These are phyloP conservation scores for Lamproptera curius DNA, from an alignment of 2,888 invertebrate genomes.

Conservation along the genomic window DNA sequence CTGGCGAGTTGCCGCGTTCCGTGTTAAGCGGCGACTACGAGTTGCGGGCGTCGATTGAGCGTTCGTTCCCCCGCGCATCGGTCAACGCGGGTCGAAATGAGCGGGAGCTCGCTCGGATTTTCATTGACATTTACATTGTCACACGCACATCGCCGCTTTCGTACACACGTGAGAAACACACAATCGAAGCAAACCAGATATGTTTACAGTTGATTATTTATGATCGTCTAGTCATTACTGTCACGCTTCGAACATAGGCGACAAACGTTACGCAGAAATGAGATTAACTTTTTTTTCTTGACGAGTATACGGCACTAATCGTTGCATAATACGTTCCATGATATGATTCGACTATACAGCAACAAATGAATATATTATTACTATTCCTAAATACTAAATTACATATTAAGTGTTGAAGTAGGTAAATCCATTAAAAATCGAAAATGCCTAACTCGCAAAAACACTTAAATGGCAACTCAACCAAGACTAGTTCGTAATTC, in stretches of 20 bases:
- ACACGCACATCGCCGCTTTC: conserved; percentile 6
- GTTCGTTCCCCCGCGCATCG: conserved; percentile 60
- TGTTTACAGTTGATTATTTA: not conserved
- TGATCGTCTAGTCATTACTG: conserved; percentile 1
- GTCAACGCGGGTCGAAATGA: conserved; percentile 42
- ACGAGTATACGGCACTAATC: conserved; percentile 14
- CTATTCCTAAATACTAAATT: no score
- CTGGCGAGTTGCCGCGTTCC: conserved; percentile 48
- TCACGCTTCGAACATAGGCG: conserved; percentile 24
- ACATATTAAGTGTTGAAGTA: no score
- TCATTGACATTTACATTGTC: not conserved
- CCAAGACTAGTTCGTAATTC: not conserved
- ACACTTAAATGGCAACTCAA: not conserved
- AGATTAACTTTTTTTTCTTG: conserved; percentile 20
- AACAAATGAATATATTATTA: no score
- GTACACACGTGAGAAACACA: not conserved
- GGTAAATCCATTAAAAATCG: no score
- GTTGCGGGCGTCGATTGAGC: conserved; percentile 29
- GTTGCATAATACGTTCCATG: not conserved
- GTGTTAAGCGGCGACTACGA: conserved; percentile 60
- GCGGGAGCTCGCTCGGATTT: conserved; percentile 1
- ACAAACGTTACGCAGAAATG: conserved; percentile 28
- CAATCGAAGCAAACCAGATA: not conserved
- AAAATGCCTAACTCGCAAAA: not conserved
- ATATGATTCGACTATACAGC: not conserved